These are phyloP conservation scores for Rallus limicola DNA, from an alignment of 2,113 vertebrate species.

Conservation along the genomic window DNA sequence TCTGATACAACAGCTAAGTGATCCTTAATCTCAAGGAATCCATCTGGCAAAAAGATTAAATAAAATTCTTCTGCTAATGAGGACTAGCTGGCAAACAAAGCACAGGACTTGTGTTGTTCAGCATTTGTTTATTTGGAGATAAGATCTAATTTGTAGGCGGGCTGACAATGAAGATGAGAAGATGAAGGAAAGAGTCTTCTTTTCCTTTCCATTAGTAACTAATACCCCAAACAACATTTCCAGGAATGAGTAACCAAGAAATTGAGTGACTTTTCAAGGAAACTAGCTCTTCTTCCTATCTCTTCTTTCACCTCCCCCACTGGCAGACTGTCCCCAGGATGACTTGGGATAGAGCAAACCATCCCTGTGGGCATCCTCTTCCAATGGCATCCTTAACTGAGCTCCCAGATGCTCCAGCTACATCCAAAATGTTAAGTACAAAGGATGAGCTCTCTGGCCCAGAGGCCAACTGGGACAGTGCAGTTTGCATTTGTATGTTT, in stretches of 20 bases:
- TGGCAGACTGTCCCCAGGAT: background rate
- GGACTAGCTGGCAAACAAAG: conserved; percentile 25
- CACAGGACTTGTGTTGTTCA: background rate
- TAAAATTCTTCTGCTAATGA: conserved; percentile 45
- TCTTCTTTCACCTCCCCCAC: background rate
- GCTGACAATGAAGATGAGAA: background rate
- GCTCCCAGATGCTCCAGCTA: background rate
- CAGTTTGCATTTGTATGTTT: background rate
- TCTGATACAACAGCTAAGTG: background rate
- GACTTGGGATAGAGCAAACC: background rate
- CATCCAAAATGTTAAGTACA: background rate
- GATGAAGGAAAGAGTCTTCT: background rate
- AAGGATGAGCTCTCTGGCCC: background rate
- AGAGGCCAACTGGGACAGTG: background rate
- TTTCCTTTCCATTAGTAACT: background rate
- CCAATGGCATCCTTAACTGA: background rate
- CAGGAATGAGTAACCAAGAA: background rate
- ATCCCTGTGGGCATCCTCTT: background rate
- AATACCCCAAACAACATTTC: background rate
- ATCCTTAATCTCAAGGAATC: background rate
- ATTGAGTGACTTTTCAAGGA: background rate
- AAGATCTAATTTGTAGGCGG: background rate
- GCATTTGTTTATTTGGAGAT: conserved; percentile 33
- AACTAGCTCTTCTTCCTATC: background rate
- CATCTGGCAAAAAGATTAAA: conserved; percentile 40